These are phyloP conservation scores for Achlya flavicornis DNA, from an alignment of 2,888 invertebrate genomes.

Conservation along the genomic window DNA sequence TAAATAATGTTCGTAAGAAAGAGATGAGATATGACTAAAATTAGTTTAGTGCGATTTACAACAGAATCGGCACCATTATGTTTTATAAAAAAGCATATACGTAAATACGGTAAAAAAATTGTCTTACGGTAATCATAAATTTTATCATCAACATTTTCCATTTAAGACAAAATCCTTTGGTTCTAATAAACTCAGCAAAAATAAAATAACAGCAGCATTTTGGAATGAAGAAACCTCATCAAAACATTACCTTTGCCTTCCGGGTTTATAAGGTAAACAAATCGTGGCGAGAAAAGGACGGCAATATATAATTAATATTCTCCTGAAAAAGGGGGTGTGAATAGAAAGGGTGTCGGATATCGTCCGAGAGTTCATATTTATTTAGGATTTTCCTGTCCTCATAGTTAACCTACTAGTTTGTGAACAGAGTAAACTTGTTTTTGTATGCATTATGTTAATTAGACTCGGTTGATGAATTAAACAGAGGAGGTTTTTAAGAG, in stretches of 20 bases:
- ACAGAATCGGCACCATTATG: too few relatives aligned
- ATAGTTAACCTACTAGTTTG: neutral
- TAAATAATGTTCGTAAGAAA: too few relatives aligned
- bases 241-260: neutral
- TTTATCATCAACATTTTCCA: too few relatives aligned
- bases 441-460: conserved; percentile 27
- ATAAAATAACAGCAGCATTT: too few relatives aligned
- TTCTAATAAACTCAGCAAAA: neutral
- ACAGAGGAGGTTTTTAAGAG: neutral
- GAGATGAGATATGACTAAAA: too few relatives aligned
- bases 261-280: conserved; percentile 1
- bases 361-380: conserved; percentile 3
- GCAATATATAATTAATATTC: conserved; percentile 6
- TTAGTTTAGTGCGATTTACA: too few relatives aligned
- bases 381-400: conserved; percentile 7
- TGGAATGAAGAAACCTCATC: neutral
- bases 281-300: conserved; percentile 6
- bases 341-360: neutral
- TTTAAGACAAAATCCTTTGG: neutral
- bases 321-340: conserved; percentile 1
- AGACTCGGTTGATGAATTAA: conserved; percentile 7
- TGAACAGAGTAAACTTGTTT: conserved; percentile 16
- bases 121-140: too few relatives aligned
- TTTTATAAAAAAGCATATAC: too few relatives aligned
- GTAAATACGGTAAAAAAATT: too few relatives aligned